phyloP scores from a whole-genome alignment of 2,797 vertebrate genomes.

The Enteromius afrohamiltoni region DNA sequence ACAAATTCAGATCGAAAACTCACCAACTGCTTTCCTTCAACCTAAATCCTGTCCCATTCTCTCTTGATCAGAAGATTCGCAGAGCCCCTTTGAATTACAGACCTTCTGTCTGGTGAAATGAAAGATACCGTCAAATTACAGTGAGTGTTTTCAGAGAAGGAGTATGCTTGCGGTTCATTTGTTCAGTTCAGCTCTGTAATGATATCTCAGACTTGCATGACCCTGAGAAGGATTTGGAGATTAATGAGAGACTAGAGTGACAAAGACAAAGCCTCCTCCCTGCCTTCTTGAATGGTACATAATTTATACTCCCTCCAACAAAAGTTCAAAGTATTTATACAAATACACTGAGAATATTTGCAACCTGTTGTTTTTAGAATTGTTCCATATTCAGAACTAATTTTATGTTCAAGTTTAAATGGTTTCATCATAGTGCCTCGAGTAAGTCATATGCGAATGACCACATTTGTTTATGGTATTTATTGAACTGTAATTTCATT shows the following conservation, averaged over 20 bases:
- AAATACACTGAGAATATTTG: neutral
- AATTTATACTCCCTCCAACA: neutral
- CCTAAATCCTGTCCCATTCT: slow-evolving; percentile 28
- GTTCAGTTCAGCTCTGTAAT: slow-evolving; percentile 40
- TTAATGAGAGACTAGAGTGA: slow-evolving; percentile 82
- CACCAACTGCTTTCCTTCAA: slow-evolving; percentile 20
- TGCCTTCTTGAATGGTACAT: slow-evolving; percentile 34
- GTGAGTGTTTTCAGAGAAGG: slow-evolving; percentile 11
- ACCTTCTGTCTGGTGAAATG: slow-evolving; percentile 14
- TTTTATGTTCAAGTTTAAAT: slow-evolving; percentile 7
- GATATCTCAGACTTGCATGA: slow-evolving; percentile 70
- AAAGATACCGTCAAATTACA: slow-evolving; percentile 25
- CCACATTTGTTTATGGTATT: slow-evolving; percentile 11
- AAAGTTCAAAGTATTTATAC: slow-evolving; percentile 5
- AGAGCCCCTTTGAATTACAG: neutral
- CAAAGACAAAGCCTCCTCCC: slow-evolving; percentile 71
- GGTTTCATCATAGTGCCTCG: neutral
- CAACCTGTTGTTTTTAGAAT: neutral
- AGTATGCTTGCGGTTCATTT: slow-evolving; percentile 9
- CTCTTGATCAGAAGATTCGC: neutral
- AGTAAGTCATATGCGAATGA: neutral
- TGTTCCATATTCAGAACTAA: neutral
- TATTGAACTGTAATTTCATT: neutral
- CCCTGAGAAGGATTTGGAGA: slow-evolving; percentile 86
- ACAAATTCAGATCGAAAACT: slow-evolving; percentile 27